These are phyloP conservation scores for Tineola bisselliella DNA, from an alignment of 2,888 invertebrate genomes.

Conservation along the genomic window DNA sequence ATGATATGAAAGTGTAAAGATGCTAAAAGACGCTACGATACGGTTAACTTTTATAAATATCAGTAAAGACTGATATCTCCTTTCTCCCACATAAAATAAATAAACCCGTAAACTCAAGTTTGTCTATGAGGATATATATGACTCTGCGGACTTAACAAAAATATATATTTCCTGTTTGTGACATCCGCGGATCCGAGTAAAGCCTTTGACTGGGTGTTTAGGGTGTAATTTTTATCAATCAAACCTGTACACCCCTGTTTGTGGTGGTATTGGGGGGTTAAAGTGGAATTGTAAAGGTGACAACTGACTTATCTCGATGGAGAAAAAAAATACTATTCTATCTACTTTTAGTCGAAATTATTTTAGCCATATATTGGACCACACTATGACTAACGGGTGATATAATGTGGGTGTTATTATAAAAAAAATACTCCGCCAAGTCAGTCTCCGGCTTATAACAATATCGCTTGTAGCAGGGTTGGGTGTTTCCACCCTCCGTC, in stretches of 20 bases:
- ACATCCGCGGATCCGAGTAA: not conserved
- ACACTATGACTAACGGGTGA: too few species aligned
- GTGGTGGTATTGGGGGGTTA: not conserved
- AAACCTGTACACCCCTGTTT: slow-evolving; percentile 12
- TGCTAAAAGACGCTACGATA: too few species aligned
- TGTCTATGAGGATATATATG: slow-evolving; percentile 2
- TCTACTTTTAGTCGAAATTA: too few species aligned
- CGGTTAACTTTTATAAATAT: too few species aligned
- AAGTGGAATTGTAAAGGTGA: not conserved
- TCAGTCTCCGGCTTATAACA: not conserved
- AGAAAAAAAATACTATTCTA: too few species aligned
- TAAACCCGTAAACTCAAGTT: not conserved
- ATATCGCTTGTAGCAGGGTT: not conserved
- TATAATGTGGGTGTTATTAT: too few species aligned
- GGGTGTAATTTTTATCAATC: slow-evolving; percentile 35
- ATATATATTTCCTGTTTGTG: slow-evolving; percentile 13
- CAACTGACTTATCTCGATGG: too few species aligned
- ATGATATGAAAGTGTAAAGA: too few species aligned
- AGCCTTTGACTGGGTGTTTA: slow-evolving; percentile 25
- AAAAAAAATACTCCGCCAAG: too few species aligned
- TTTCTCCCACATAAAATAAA: not conserved
- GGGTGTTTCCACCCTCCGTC: not conserved
- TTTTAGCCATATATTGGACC: too few species aligned
- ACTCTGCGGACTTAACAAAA: slow-evolving; percentile 10
- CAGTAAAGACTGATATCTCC: too few species aligned